These are phyloP conservation scores for Caenorhabditis sp. DNA, from an alignment of 2,888 invertebrate species.

Conservation along the genomic window DNA sequence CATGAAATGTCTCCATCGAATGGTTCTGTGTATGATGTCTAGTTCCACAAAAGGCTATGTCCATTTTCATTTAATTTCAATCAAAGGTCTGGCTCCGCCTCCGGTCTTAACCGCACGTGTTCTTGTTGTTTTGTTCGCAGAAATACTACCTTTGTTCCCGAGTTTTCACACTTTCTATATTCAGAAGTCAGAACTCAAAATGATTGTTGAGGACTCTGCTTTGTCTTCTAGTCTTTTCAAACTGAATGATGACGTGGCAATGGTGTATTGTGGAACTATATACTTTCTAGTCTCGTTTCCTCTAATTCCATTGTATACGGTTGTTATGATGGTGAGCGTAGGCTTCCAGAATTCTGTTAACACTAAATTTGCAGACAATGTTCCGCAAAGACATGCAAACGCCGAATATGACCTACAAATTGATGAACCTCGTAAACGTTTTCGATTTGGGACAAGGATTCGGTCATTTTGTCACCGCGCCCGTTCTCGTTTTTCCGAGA, in stretches of 20 bases:
- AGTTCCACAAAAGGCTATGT: too few relatives aligned
- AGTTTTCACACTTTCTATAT: too few relatives aligned
- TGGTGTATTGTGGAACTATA: background rate
- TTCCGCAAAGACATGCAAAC: background rate
- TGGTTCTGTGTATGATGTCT: too few relatives aligned
- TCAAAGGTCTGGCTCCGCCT: too few relatives aligned
- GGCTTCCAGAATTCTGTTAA: background rate
- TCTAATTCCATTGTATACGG: background rate
- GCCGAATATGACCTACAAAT: conserved; percentile 26
- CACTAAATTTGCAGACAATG: conserved; percentile 16
- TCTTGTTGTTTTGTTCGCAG: too few relatives aligned
- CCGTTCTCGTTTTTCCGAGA: conserved; percentile 36
- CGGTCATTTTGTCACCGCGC: conserved; percentile 36
- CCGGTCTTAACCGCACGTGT: too few relatives aligned
- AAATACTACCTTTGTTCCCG: too few relatives aligned
- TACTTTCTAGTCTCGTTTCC: background rate
- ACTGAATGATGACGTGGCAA: conserved; percentile 6
- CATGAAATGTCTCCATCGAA: too few relatives aligned
- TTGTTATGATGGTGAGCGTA: conserved; percentile 4
- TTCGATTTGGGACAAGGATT: conserved; percentile 36
- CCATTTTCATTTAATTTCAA: too few relatives aligned
- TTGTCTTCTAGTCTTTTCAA: too few relatives aligned
- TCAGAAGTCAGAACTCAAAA: too few relatives aligned
- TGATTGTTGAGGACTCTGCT: too few relatives aligned
- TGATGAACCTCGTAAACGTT: conserved; percentile 49